Percentiles rank a stretch among this genome's conserved stretches.
Evolutionary conservation across 1,140 invertebrate genomes (phyloP).

Genomic region (Anadara kagoshimensis): DNA sequence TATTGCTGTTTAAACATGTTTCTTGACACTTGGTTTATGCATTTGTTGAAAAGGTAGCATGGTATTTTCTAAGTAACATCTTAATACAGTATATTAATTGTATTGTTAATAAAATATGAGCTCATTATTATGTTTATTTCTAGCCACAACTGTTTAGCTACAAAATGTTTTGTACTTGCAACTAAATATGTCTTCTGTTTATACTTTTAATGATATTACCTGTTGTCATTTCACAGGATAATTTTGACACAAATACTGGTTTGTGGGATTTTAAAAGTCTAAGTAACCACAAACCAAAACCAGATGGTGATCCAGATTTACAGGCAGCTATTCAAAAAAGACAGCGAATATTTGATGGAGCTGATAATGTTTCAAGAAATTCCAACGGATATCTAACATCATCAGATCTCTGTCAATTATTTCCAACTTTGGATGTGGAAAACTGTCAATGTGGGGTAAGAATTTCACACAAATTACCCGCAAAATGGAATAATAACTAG

Average conservation of each 20-base stretch:
- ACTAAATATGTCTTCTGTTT: not conserved
- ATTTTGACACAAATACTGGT: not conserved
- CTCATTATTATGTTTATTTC: too few relatives aligned
- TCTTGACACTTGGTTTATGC: too few relatives aligned
- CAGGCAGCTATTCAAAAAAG: not conserved
- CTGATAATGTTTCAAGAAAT: not conserved
- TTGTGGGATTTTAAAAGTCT: slow-evolving; percentile 10
- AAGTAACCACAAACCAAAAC: slow-evolving; percentile 1
- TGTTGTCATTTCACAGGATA: not conserved
- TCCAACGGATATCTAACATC: not conserved
- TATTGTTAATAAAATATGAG: slow-evolving; percentile 1
- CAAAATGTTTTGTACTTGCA: not conserved
- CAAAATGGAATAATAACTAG: too few relatives aligned
- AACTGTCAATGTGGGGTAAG: too few relatives aligned
- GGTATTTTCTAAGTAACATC: too few relatives aligned
- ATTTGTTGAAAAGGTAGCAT: too few relatives aligned
- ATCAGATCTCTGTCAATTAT: too few relatives aligned
- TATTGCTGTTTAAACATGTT: too few relatives aligned
- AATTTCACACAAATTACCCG: too few relatives aligned
- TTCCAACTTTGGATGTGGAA: too few relatives aligned
- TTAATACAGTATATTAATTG: not conserved
- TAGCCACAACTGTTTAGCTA: not conserved
- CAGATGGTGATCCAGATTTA: not conserved
- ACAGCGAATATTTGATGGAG: slow-evolving; percentile 14
- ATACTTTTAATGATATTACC: not conserved